Conservation (phyloP, 2,888 invertebrate genomes). For the Xiphydria camelus region DNA sequence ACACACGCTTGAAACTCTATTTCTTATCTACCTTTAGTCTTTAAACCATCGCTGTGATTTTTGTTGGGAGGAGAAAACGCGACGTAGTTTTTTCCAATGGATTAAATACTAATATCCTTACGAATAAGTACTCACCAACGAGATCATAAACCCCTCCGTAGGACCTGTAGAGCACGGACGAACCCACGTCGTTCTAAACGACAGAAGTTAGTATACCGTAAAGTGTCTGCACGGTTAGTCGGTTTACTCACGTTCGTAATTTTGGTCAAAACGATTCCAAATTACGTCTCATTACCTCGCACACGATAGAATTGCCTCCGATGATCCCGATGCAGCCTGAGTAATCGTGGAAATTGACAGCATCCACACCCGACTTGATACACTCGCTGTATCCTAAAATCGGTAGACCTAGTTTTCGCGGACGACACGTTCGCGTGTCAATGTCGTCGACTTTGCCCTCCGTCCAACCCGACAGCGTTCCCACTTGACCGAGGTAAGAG, state of each 20-base stretch:
- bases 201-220: too few relatives aligned
- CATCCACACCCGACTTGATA: conserved; percentile 48
- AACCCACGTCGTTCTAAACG: conserved; percentile 61
- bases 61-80: too few relatives aligned
- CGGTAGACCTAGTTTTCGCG: conserved; percentile 62
- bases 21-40: too few relatives aligned
- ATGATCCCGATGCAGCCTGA: conserved; percentile 64
- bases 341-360: conserved; percentile 55
- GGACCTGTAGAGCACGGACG: conserved; percentile 61
- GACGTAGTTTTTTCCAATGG: not conserved
- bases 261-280: too few relatives aligned
- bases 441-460: conserved; percentile 34
- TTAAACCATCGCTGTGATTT: too few relatives aligned
- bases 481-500: conserved; percentile 60
- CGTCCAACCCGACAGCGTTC: conserved; percentile 60
- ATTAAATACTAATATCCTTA: not conserved
- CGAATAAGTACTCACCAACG: conserved; percentile 52
- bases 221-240: too few relatives aligned
- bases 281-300: conserved; percentile 61
- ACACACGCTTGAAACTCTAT: too few relatives aligned
- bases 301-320: conserved; percentile 59
- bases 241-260: too few relatives aligned
- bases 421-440: conserved; percentile 55
- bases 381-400: conserved; percentile 59
- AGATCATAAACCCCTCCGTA: conserved; percentile 61